phyloP scores from a whole-genome alignment of 2,113 vertebrate genomes.

The Petroica traversi region DNA sequence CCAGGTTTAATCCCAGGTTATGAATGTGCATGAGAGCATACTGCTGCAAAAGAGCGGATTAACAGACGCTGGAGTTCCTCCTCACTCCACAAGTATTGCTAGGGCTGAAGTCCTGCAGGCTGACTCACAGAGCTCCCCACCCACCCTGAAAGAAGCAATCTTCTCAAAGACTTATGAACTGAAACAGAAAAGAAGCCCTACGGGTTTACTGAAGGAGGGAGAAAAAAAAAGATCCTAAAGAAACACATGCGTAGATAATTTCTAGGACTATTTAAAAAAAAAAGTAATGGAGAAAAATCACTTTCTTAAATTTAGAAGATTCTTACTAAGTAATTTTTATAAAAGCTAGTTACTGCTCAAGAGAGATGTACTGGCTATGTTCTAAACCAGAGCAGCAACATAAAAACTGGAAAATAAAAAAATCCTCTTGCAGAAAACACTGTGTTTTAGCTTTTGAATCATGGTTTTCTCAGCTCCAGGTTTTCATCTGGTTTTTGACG shows the following conservation, averaged over 20 bases:
- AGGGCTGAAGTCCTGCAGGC: neutral
- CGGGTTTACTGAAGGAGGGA: rapidly evolving
- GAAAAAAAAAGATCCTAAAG: neutral
- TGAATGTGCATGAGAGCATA: neutral
- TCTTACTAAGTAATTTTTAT: neutral
- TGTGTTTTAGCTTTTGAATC: neutral
- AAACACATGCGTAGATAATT: neutral
- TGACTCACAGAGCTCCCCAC: constrained; percentile 29
- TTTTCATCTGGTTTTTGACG: neutral
- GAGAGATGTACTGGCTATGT: neutral
- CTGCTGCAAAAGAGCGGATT: neutral
- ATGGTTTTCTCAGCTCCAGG: neutral
- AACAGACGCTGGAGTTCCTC: neutral
- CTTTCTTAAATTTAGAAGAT: neutral
- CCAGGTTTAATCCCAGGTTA: constrained; percentile 4
- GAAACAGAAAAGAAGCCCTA: neutral
- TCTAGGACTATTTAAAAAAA: neutral
- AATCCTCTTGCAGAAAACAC: neutral
- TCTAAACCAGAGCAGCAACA: neutral
- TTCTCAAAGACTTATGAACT: neutral
- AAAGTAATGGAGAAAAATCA: neutral
- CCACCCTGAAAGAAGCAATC: neutral
- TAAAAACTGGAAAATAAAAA: neutral
- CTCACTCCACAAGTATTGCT: neutral
- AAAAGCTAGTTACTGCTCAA: neutral